Evolutionary conservation across 2,797 vertebrate genomes (phyloP), one percentile per base, ranked within the genome.

Genomic region (Tenualosa ilisha): DNA sequence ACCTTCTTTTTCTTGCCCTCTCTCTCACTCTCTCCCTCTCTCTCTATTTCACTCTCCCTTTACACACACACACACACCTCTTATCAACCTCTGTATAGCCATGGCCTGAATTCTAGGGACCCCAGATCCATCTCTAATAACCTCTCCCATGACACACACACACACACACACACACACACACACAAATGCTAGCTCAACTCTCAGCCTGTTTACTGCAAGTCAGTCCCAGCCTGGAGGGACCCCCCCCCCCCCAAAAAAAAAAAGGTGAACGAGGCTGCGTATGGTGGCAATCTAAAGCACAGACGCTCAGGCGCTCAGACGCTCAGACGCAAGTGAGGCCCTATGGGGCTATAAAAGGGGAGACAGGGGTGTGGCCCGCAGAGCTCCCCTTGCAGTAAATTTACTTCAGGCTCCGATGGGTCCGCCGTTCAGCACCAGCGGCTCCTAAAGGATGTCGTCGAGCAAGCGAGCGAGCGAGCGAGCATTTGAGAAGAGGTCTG

Each of bases 301-400:
- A 75, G 13, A 43, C 65, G 15, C 13, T 40, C 31, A 11, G 40
- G 40, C 15, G 17, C 40, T 46, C 46, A 46, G 46, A 46, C 46
- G 15, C 31, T 75, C 31, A 11, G 40, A 75, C 15, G 6, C 17
- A 31, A 75, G 31, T 17, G 37, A 2, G 40, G 15, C 13, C 17
- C 68, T 43, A 40, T 43, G 68, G 68, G 68, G 68, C 40, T 15
- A 75, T 75, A 40, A 75, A 75, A 75, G 31, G 0, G 37, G 31
- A 75, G 68, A 37, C 37, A 72, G 65, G 68, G 68, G 68, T 40
- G 68, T 15, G 68, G 40, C 68, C 68, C 37, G 31, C 68, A 40
- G 17, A 75, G 68, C 31, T 75, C 31, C 31, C 1, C 68, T 75
- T 3, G 37, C 68, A 75, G 15, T 75, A 43, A 75, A 75, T 40